Evolutionary conservation across 2,888 invertebrate genomes (phyloP), one percentile per base, ranked within the genome.

Genomic region (Idaea straminata): DNA sequence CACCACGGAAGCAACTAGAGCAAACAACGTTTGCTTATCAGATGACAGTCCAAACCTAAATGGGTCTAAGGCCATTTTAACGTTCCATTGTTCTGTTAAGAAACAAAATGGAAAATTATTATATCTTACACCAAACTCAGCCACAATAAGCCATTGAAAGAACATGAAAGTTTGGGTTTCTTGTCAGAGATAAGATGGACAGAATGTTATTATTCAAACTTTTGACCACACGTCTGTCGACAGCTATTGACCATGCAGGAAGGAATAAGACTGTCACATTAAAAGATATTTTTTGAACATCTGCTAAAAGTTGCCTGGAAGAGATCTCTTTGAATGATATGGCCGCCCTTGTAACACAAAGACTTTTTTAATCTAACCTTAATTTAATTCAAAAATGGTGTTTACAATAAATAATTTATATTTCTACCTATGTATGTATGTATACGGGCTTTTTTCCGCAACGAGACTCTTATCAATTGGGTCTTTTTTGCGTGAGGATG

Each of bases 61-160:
- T 78, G 78, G 75, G 70, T 63, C 73, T 73, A 78, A 77, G 74
- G 72, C 74, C 76, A 74, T 77, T 78, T 78, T 75, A 79, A 80
- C 76, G 73, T 76, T 68, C 78, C 66, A 81, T 80, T 81, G 79
- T 80, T 75, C 65, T 63, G 64, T 69, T 58, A 64, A 65, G 69
- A 70, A 66, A 72, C 66, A 74, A 66, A 65, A 67, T 38, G 68
- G 63, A 72, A 74, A 73, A 72, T 71, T 75, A 72, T 73, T 62
- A 67, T 72, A 72, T 69, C 67, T 63, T 65, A 69, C 63, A 66
- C 64, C 58, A 64, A 65, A 68, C 61, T 60, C 62, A 64, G 62
- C 0, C 47, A 61, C 38, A 59, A 59, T 65, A 63, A 61, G 59
- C 59, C 61, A 66, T 63, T 64, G 36, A 61, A 63, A 61, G 57